Evolutionary conservation across 2,113 vertebrate genomes (phyloP), one percentile per base, ranked within the genome.

Genomic region (Prinia subflava): DNA sequence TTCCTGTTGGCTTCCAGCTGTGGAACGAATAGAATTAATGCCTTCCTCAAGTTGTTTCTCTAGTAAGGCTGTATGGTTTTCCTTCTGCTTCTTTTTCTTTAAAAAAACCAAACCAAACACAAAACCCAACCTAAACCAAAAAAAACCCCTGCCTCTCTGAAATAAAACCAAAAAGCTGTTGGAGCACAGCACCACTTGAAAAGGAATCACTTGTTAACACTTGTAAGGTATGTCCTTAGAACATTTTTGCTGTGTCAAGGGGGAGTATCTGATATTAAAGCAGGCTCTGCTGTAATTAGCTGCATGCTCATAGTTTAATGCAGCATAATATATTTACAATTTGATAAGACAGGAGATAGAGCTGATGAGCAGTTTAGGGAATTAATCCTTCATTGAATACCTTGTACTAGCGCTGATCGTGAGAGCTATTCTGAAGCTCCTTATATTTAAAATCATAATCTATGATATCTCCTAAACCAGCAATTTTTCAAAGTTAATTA

Each of bases 401-500:
- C 83, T 95, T 93, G 89, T 80, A 89, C 76, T 93, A 74, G 77
- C 42, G 8, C 77, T 92, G 87, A 95, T 92, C 33, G 1, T 90
- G 93, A 94, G 52, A 96, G 69, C 90, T 94, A 63, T 94, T 97
- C 86, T 69, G 92, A 93, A 94, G 42, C 35, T 39, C 87, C 87
- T 95, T 87, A 39, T 82, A 97, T 93, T 96, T 95, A 93, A 91
- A 96, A 94, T 67, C 90, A 21, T 74, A 87, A 96, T 96, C 69
- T 92, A 14, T 15, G 95, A 52, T 90, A 94, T 82, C 89, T 97
- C 59, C 92, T 92, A 94, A 91, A 87, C 73, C 89, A 96, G 81
- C 74, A 92, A 93, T 96, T 97, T 89, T 93, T 95, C 93, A 94
- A 96, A 96, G 92, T 97, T 96, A 97, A 97, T 97, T 96, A 94